Percentiles rank a stretch among this genome's conserved stretches.
phyloP scores from a whole-genome alignment of 2,888 invertebrate genomes.

The Alloscopus bannaensis region DNA sequence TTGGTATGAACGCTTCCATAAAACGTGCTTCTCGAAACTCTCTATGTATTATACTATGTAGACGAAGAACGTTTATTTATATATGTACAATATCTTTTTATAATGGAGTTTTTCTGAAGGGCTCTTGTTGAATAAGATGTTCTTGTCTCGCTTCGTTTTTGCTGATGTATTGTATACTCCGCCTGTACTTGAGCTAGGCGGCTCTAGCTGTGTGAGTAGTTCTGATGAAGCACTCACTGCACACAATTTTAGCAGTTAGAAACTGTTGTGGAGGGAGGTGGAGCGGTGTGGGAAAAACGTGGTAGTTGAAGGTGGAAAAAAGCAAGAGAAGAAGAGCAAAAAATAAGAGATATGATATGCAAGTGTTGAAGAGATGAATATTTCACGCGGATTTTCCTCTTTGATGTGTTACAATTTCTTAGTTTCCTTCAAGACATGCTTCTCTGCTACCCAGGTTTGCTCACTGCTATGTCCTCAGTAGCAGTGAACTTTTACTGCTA shows the following conservation, averaged over 20 bases:
- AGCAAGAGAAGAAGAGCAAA: conserved; percentile 11
- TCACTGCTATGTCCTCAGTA: neutral
- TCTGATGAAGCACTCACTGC: conserved; percentile 23
- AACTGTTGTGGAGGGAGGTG: conserved; percentile 33
- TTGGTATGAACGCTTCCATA: too few relatives aligned
- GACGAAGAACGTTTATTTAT: too few relatives aligned
- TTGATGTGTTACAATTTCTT: conserved; percentile 66
- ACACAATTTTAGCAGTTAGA: conserved; percentile 29
- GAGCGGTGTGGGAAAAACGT: conserved; percentile 21
- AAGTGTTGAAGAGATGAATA: conserved; percentile 73
- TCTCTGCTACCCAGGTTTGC: conserved; percentile 22
- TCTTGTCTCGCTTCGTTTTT: conserved; percentile 19
- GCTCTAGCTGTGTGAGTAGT: neutral
- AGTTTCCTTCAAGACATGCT: conserved; percentile 36
- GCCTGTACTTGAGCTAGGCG: neutral
- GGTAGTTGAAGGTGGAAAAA: conserved; percentile 1
- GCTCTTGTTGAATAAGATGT: too few relatives aligned
- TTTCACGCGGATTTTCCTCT: conserved; percentile 72
- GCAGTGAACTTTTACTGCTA: too few relatives aligned
- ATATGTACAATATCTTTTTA: conserved; percentile 26
- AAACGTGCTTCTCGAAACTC: too few relatives aligned
- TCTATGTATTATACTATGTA: too few relatives aligned
- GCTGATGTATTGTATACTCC: neutral
- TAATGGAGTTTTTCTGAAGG: conserved; percentile 36
- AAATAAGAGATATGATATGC: conserved; percentile 51